These are phyloP conservation scores for Melanotaenia parkinsoni DNA, from an alignment of 2,797 vertebrate genomes.

Conservation along the genomic window DNA sequence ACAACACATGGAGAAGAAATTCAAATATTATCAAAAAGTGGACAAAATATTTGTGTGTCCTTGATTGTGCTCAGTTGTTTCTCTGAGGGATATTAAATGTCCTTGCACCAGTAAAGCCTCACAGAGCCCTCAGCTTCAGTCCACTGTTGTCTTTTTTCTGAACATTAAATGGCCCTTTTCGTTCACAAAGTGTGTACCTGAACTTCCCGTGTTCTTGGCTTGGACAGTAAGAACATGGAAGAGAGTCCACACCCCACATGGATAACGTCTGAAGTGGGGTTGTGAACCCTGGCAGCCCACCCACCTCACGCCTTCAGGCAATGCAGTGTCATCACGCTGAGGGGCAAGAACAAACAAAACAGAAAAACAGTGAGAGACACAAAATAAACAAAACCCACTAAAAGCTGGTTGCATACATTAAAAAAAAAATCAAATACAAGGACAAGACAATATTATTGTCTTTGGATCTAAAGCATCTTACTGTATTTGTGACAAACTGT, in stretches of 20 bases:
- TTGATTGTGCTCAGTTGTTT: slow-evolving; percentile 2
- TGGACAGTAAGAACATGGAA: slow-evolving; percentile 92
- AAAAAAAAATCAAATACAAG: not conserved
- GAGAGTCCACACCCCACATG: slow-evolving; percentile 92
- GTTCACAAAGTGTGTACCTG: slow-evolving; percentile 63
- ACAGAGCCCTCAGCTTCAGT: slow-evolving; percentile 31
- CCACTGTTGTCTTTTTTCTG: not conserved
- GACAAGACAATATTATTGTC: too few relatives aligned
- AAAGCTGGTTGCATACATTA: not conserved
- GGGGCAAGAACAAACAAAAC: slow-evolving; percentile 17
- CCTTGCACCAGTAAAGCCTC: slow-evolving; percentile 16
- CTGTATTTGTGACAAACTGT: not conserved
- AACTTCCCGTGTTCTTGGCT: slow-evolving; percentile 53
- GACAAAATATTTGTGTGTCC: not conserved
- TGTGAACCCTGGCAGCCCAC: slow-evolving; percentile 92
- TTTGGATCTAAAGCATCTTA: too few relatives aligned
- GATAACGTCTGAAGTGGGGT: slow-evolving; percentile 87
- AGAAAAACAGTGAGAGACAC: slow-evolving; percentile 18
- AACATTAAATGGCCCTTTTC: slow-evolving; percentile 31
- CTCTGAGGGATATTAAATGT: slow-evolving; percentile 7
- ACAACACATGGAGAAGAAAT: slow-evolving; percentile 26
- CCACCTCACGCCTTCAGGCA: slow-evolving; percentile 86
- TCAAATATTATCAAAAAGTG: not conserved
- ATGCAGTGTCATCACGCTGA: slow-evolving; percentile 53
- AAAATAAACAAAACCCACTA: not conserved